Conservation (phyloP, 1,140 invertebrate genomes). For the Brachionus sp. region DNA sequence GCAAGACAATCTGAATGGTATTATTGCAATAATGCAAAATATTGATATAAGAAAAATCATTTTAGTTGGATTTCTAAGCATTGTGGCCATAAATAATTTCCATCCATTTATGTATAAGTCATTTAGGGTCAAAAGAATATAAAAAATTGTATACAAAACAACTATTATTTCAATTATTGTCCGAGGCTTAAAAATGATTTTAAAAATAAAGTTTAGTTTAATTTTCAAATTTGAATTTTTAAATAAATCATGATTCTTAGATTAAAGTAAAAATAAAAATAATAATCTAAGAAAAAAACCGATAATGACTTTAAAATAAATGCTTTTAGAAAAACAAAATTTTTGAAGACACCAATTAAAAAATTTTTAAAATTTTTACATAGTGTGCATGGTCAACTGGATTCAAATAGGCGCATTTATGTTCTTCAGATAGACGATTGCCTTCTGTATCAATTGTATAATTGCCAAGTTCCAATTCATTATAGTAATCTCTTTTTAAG, state of each 20-base stretch:
- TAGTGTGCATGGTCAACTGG: conserved; percentile 27
- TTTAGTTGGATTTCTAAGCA: conserved; percentile 47
- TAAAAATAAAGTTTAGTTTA: background rate
- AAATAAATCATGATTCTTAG: background rate
- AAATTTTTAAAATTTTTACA: conserved; percentile 31
- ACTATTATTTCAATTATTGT: conserved; percentile 53
- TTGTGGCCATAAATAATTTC: conserved; percentile 54
- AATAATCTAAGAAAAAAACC: too few relatives aligned
- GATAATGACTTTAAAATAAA: too few relatives aligned
- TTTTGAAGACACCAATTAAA: too few relatives aligned
- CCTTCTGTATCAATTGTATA: conserved; percentile 46
- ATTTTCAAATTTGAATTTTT: background rate
- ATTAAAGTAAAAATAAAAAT: too few relatives aligned
- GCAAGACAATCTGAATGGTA: conserved; percentile 33
- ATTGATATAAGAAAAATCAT: conserved; percentile 20
- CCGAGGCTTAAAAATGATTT: conserved; percentile 50
- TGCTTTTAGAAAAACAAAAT: background rate
- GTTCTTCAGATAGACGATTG: conserved; percentile 47
- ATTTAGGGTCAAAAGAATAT: conserved; percentile 55
- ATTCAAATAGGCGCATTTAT: conserved; percentile 48
- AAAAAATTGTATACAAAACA: conserved; percentile 53
- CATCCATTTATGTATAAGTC: conserved; percentile 58
- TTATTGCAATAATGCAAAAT: background rate
- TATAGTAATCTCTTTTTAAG: conserved; percentile 58
- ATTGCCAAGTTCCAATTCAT: conserved; percentile 57